Base-by-base conservation (phyloP, 2,797 vertebrate species). In the Sandelia bainsii region DNA sequence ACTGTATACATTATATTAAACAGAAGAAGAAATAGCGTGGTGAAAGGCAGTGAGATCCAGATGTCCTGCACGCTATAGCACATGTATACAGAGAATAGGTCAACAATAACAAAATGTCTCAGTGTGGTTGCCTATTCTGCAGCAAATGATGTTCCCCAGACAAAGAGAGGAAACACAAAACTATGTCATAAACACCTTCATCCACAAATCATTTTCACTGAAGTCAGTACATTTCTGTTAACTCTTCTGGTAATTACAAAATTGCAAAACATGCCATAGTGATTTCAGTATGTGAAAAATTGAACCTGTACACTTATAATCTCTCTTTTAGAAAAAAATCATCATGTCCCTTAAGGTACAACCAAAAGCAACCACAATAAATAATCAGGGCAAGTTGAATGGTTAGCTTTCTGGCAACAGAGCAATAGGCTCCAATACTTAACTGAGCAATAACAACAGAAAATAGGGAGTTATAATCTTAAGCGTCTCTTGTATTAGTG, bases 381-480 rank as follows among this genome's bases (percentile, higher is more conserved):
- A 83, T 69, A 74, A 77, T 44, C 34, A 50, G 29, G 62, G 39
- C 23, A 56, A 64, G 66, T 23, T 34, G 37, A 60, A 39, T 37
- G 48, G 49, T 63, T 62, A 62, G 57, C 67, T 68, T 59, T 2
- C n/a, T 51, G 61, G 69, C 48, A 75, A 76, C 46, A 34, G 70
- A 79, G 75, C 72, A 72, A 70, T 37, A 20, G 66, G 67, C 72
- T 60, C 32, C 72, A 64, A 79, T 81, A 69, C 83, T 83, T 80
- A 81, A 87, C 65, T 10, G 71, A 80, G 85, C 78, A 87, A 86
- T 87, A 90, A 85, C 69, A 87, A 81, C 79, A 86, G 74, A 84
- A 84, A 77, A 79, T 79, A 71, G 78, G 60, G 70, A 85, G 86
- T 87, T 87, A 72, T 83, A 84, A 87, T 87, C 73, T 78, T 84